Conservation (phyloP, 2,113 vertebrate species). For the Ginglymostoma cirratum region DNA sequence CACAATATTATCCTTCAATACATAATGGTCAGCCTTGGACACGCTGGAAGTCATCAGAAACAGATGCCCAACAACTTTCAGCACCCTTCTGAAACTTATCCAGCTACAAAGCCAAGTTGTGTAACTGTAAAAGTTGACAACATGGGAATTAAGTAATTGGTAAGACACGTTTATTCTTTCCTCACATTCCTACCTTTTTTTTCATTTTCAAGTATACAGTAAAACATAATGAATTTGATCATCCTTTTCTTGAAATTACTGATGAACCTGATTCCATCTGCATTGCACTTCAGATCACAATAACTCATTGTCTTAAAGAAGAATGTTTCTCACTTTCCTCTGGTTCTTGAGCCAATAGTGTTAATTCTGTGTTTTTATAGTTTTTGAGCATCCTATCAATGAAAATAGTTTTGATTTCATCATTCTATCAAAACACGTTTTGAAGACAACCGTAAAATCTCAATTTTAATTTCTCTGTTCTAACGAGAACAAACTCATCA, state of each 20-base stretch:
- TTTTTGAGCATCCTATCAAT: neutral
- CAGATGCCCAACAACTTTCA: neutral
- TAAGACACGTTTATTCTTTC: neutral
- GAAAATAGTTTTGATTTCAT: neutral
- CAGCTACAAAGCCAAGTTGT: neutral
- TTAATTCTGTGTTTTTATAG: neutral
- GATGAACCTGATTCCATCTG: neutral
- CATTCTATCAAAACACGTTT: neutral
- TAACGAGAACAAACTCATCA: neutral
- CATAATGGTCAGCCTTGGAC: neutral
- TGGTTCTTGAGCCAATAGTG: neutral
- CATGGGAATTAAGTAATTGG: neutral
- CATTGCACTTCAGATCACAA: neutral
- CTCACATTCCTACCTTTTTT: neutral
- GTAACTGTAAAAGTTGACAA: neutral
- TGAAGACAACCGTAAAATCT: neutral
- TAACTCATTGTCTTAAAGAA: neutral
- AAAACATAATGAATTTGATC: neutral
- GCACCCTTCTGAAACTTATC: neutral
- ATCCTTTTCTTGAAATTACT: neutral
- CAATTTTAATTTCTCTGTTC: neutral
- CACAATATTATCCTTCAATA: neutral
- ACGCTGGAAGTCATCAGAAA: no score
- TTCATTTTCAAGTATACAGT: neutral
- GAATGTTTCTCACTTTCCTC: neutral